Evolutionary conservation across 2,797 vertebrate species (phyloP).

Genomic region (Chlorospingus semifuscus): DNA sequence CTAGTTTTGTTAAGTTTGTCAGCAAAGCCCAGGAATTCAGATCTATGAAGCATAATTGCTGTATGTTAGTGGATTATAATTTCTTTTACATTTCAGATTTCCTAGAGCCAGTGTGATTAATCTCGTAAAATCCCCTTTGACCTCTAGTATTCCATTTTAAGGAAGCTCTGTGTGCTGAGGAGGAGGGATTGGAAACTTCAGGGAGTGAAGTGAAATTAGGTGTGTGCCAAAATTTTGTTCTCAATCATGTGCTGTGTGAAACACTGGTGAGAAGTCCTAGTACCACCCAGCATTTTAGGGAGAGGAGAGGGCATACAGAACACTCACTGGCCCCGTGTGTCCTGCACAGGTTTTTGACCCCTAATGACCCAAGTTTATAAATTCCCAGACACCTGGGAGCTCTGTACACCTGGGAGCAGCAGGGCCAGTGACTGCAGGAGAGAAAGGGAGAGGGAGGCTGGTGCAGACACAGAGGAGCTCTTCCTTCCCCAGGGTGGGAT

Average conservation of each 20-base stretch:
- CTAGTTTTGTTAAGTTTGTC: background rate
- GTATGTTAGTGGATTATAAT: background rate
- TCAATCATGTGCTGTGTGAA: background rate
- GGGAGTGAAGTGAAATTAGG: background rate
- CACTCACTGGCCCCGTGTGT: background rate
- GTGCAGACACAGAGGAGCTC: background rate
- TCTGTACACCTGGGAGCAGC: background rate
- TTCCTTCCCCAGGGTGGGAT: rapidly evolving
- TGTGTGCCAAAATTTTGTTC: background rate
- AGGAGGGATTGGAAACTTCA: background rate
- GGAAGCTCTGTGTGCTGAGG: background rate
- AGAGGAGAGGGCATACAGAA: background rate
- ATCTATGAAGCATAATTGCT: background rate
- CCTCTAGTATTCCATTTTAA: background rate
- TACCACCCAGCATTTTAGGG: background rate
- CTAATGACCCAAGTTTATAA: background rate
- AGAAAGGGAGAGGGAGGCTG: background rate
- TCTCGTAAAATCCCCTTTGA: background rate
- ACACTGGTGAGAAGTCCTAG: background rate
- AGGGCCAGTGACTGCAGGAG: background rate
- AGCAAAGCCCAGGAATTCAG: background rate
- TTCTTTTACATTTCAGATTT: background rate
- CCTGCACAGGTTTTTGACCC: background rate
- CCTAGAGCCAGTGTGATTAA: background rate
- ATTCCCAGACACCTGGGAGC: background rate